These are phyloP conservation scores for Lamprologus speciosus DNA, from an alignment of 2,113 vertebrate genomes.

Conservation along the genomic window DNA sequence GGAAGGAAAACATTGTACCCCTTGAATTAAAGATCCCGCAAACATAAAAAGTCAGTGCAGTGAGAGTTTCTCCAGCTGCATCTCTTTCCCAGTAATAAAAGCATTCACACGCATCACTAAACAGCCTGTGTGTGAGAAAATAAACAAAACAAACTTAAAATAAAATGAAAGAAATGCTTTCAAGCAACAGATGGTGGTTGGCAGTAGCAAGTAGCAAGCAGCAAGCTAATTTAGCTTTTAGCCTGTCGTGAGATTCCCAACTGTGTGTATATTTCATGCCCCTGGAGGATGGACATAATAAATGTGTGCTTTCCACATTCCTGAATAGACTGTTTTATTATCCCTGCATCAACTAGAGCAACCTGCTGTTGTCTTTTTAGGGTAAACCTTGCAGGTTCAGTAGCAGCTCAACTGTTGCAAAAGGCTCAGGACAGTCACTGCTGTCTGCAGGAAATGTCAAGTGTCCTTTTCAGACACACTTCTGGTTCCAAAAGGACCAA, in stretches of 20 bases:
- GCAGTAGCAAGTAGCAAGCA: neutral
- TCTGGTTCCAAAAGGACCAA: neutral
- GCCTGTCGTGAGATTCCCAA: neutral
- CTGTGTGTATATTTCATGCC: neutral
- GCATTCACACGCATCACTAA: neutral
- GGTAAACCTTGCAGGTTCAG: neutral
- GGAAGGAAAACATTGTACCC: neutral
- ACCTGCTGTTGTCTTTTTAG: neutral
- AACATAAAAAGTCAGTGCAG: neutral
- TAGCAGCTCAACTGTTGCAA: neutral
- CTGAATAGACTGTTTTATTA: neutral
- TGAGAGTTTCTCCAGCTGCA: neutral
- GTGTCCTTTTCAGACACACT: neutral
- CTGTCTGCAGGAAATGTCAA: neutral
- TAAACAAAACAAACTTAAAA: neutral
- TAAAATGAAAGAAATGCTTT: neutral
- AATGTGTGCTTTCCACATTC: neutral
- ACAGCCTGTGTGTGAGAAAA: neutral
- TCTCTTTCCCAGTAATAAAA: neutral
- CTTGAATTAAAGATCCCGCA: neutral
- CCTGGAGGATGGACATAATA: neutral
- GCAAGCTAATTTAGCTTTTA: neutral
- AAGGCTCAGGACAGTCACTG: neutral
- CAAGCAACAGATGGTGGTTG: neutral
- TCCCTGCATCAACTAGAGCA: neutral